Base-by-base conservation (phyloP, 2,113 vertebrate species). In the Heterotilapia buettikoferi region DNA sequence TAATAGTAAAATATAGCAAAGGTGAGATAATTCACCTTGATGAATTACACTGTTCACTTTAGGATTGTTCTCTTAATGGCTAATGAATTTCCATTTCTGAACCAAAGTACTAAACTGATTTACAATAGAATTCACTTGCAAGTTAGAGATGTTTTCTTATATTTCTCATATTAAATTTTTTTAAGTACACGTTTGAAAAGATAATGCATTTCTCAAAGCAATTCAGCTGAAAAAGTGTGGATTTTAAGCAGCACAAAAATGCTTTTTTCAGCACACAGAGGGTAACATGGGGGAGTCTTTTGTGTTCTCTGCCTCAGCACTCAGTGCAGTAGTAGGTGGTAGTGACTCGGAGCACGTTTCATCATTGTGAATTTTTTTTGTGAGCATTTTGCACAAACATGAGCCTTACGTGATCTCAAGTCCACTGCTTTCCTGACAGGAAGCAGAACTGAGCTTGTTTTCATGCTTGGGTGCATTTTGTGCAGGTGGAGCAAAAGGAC, bases 1-100 rank as follows among this genome's bases (percentile, higher is more conserved):
- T 33, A 84, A 87, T 90, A 89, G 90, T 86, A 78, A 79, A 85
- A 84, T 78, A 36, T 56, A 68, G 24, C 38, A 5, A 84, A 88
- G 82, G 86, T 83, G 40, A 12, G 16, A 19, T 26, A 54, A 82
- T 79, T 80, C 47, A 68, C 79, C 68, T 61, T 38, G 8, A 14
- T 31, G 53, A 54, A 19, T 36, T 14, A 9, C 80, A 81, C 16
- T 33, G 83, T 78, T 59, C 31, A 18, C 5, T 54, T 29, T 68
- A 79, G 43, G 9, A 33, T 83, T 85, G 68, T 59, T 59, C 31
- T 18, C 5, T 54, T 21, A 82, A 79, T 82, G 26, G 80, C n/a
- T n/a, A 14, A 78, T 78, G 5, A 52, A n/a, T 52, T 78, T 50
- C 71, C 71, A 50, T 78, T 78, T 31, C 24, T 4, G 45, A n/a